These are phyloP conservation scores for Luperina testacea DNA, from an alignment of 2,888 invertebrate genomes.

Conservation along the genomic window DNA sequence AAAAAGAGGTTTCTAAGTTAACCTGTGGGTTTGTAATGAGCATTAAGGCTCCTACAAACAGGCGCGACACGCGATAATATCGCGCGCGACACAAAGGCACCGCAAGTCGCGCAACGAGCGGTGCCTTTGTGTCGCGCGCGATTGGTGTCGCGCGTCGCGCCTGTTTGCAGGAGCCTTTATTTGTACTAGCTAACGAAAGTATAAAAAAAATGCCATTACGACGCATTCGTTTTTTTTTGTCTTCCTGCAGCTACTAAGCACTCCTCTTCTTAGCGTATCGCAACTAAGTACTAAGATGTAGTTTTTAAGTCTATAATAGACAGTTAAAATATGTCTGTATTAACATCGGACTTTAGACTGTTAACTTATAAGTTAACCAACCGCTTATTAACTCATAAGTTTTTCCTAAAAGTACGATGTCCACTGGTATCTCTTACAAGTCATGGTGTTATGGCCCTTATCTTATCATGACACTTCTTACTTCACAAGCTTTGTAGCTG, in stretches of 20 bases:
- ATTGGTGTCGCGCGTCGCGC: too few species aligned
- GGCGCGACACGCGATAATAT: too few species aligned
- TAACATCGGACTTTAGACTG: background rate
- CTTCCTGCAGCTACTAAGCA: background rate
- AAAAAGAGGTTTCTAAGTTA: background rate
- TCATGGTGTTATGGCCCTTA: slow-evolving; percentile 36
- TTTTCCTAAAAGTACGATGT: slow-evolving; percentile 13
- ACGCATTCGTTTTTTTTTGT: background rate
- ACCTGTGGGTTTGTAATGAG: background rate
- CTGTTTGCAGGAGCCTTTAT: background rate
- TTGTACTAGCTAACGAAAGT: background rate
- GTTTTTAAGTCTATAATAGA: background rate
- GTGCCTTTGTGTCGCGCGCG: too few species aligned
- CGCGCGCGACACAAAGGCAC: too few species aligned
- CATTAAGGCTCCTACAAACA: too few species aligned
- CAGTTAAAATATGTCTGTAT: background rate
- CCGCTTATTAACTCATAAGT: slow-evolving; percentile 14
- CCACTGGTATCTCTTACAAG: slow-evolving; percentile 19
- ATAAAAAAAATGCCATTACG: background rate
- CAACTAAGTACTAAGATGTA: background rate
- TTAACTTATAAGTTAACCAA: slow-evolving; percentile 1
- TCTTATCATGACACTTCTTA: slow-evolving; percentile 52
- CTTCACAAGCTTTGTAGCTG: slow-evolving; percentile 34
- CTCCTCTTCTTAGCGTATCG: background rate
- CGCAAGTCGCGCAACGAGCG: too few species aligned